These are phyloP conservation scores for Lacerta bilineata DNA, from an alignment of 2,797 vertebrate species.

Conservation along the genomic window DNA sequence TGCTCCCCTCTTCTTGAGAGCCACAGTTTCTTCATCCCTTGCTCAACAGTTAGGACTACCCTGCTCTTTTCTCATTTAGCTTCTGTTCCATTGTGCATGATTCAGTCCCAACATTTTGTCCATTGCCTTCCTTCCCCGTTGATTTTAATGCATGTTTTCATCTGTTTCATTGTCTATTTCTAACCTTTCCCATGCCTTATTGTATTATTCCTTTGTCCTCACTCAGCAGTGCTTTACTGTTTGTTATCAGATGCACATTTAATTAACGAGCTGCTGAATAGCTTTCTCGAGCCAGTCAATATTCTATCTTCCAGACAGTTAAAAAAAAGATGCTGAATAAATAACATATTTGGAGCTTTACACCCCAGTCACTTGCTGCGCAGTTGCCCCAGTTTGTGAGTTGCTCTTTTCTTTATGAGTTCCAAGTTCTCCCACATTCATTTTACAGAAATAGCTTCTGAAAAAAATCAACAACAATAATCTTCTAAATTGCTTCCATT, in stretches of 20 bases:
- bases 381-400: background rate
- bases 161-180: background rate
- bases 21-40: too few relatives aligned
- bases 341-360: slow-evolving; percentile 2
- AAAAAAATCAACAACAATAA: background rate
- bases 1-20: too few relatives aligned
- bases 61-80: background rate
- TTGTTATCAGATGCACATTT: slow-evolving; percentile 32
- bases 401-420: background rate
- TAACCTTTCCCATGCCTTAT: background rate
- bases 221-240: background rate
- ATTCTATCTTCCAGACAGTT: slow-evolving; percentile 26
- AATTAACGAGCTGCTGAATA: slow-evolving; percentile 12
- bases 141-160: background rate
- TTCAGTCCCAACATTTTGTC: background rate
- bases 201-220: background rate
- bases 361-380: background rate
- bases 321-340: slow-evolving; percentile 30
- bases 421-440: background rate
- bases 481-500: background rate
- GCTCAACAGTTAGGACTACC: too few relatives aligned
- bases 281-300: slow-evolving; percentile 20
- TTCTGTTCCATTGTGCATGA: background rate
- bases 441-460: slow-evolving; percentile 2
- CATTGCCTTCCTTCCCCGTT: too few relatives aligned